These are phyloP conservation scores for Diplodus puntazzo DNA, from an alignment of 2,797 vertebrate genomes.

Conservation along the genomic window DNA sequence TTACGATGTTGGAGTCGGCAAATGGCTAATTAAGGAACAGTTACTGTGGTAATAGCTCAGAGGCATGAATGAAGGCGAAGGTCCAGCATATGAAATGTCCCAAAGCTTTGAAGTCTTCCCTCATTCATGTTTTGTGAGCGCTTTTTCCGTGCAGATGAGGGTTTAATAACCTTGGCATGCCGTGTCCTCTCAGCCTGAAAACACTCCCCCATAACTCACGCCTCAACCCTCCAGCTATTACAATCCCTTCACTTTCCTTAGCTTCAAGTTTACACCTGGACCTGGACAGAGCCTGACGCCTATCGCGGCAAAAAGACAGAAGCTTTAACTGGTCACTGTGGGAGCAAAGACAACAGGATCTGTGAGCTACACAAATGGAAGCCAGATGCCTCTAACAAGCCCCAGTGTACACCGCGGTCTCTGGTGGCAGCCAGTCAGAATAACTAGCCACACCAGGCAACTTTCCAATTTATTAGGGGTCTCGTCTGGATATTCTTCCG, in stretches of 20 bases:
- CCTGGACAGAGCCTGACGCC: conserved; percentile 35
- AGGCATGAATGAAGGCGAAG: conserved; percentile 58
- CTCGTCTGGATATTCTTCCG: conserved; percentile 36
- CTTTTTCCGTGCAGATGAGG: conserved; percentile 67
- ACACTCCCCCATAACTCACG: conserved; percentile 25
- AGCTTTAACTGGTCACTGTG: conserved; percentile 68
- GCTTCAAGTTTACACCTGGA: conserved; percentile 49
- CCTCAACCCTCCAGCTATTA: conserved; percentile 6
- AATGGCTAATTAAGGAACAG: conserved; percentile 74
- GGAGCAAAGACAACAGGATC: conserved; percentile 51
- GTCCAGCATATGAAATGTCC: conserved; percentile 67
- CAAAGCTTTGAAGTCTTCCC: conserved; percentile 66
- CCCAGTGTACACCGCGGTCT: conserved; percentile 26
- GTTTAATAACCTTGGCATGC: conserved; percentile 63
- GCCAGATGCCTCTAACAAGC: conserved; percentile 65
- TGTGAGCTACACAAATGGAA: conserved; percentile 43
- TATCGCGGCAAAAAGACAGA: background rate
- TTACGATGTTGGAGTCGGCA: conserved; percentile 65
- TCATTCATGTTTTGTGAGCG: conserved; percentile 60
- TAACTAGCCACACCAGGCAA: conserved; percentile 41
- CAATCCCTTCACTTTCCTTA: conserved; percentile 26
- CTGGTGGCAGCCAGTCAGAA: conserved; percentile 51
- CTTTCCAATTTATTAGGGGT: conserved; percentile 57
- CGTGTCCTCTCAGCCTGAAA: conserved; percentile 39
- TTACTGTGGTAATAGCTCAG: conserved; percentile 65